These are phyloP conservation scores for Tyrannus savana DNA, from an alignment of 2,113 vertebrate species.

Conservation along the genomic window DNA sequence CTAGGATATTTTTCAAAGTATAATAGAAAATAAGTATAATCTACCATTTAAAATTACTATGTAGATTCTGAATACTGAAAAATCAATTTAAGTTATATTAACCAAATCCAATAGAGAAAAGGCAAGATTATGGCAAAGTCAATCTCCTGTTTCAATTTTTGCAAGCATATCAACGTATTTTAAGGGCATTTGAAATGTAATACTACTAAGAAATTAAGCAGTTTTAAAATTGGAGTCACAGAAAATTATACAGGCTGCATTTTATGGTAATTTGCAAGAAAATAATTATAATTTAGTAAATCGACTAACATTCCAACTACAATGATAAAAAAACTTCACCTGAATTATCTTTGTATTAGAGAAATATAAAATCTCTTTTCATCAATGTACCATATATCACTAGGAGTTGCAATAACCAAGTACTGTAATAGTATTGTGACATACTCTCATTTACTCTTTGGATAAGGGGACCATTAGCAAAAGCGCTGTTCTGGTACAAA, in stretches of 20 bases:
- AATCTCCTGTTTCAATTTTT: neutral
- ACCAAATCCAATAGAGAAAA: neutral
- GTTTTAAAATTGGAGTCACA: neutral
- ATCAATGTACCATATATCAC: neutral
- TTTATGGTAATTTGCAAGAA: neutral
- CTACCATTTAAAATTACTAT: neutral
- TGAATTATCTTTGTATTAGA: neutral
- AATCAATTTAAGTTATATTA: neutral
- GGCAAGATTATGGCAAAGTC: neutral
- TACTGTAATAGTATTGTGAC: neutral
- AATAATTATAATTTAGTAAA: neutral
- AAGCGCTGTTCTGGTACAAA: neutral
- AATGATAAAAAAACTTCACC: neutral
- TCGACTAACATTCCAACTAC: neutral
- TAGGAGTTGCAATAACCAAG: neutral
- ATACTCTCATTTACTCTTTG: neutral
- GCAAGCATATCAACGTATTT: neutral
- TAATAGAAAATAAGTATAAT: neutral
- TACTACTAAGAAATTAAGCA: neutral
- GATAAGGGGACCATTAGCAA: accelerated
- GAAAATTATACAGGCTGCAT: neutral
- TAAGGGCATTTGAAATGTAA: neutral
- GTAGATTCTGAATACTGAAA: neutral
- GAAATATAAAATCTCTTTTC: neutral
- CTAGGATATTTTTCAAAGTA: neutral